Conservation (phyloP, 2,797 vertebrate genomes). For the Aphelocoma californica region DNA sequence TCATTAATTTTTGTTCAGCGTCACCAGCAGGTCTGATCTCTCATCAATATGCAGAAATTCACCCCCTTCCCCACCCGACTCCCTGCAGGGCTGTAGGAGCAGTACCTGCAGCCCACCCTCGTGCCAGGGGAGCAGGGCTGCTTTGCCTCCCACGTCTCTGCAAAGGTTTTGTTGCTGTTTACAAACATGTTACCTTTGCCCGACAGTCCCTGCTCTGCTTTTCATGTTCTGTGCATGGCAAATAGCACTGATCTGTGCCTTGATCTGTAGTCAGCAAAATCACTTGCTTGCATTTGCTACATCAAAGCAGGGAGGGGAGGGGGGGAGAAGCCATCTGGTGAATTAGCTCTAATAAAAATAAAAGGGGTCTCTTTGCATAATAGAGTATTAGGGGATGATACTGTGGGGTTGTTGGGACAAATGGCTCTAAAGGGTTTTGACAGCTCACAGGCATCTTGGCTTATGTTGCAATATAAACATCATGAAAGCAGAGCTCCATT, state of each 20-base stretch:
- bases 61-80: neutral
- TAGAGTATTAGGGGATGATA: slow-evolving; percentile 38
- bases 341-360: slow-evolving; percentile 64
- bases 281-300: slow-evolving; percentile 28
- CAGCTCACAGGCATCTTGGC: slow-evolving; percentile 49
- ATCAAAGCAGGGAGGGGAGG: slow-evolving; percentile 19
- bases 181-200: neutral
- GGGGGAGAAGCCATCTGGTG: slow-evolving; percentile 51
- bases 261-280: slow-evolving; percentile 63
- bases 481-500: neutral
- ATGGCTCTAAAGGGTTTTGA: slow-evolving; percentile 55
- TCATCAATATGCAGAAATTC: neutral
- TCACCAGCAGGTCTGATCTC: neutral
- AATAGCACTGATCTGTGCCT: slow-evolving; percentile 36
- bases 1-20: neutral
- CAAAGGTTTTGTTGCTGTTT: neutral
- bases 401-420: slow-evolving; percentile 36
- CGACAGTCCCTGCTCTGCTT: neutral
- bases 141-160: neutral
- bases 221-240: slow-evolving; percentile 28
- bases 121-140: rapidly evolving
- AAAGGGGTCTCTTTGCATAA: slow-evolving; percentile 56
- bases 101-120: neutral
- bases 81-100: neutral
- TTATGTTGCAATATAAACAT: slow-evolving; percentile 33